A percentile compares a stretch with the other conserved stretches of the same genome.
Evolutionary conservation across 2,888 invertebrate species (phyloP).

Genomic region (Amiota minor): DNA sequence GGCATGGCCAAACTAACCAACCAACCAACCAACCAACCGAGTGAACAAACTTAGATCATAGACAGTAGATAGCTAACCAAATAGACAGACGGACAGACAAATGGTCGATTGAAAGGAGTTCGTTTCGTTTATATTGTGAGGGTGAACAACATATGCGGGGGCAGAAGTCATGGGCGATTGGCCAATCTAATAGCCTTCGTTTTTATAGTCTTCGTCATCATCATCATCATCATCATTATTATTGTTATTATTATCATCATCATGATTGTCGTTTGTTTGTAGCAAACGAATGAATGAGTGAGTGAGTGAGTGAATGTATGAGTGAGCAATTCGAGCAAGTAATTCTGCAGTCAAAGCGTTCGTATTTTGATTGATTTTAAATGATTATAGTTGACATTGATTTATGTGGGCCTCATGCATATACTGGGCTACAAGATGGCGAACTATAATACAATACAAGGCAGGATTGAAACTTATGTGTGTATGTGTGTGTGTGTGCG

Average conservation of each 20-base stretch:
- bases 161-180: constrained; percentile 24
- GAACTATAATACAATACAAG: constrained; percentile 30
- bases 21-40: not conserved
- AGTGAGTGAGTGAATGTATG: constrained; percentile 30
- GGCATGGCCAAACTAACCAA: not conserved
- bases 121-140: not conserved
- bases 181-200: constrained; percentile 18
- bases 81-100: constrained; percentile 21
- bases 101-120: not conserved
- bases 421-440: constrained; percentile 69
- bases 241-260: too few species aligned
- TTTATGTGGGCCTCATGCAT: constrained; percentile 70
- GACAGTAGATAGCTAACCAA: constrained; percentile 66
- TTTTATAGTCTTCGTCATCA: not conserved
- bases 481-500: constrained; percentile 41
- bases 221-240: not conserved
- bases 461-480: constrained; percentile 38
- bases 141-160: not conserved
- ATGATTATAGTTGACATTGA: constrained; percentile 73
- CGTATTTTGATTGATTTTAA: constrained; percentile 73
- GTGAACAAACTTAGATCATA: constrained; percentile 62
- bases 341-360: constrained; percentile 70
- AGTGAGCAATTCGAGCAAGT: constrained; percentile 64
- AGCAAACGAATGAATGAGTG: not conserved
- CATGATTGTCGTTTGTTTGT: too few species aligned